Evolutionary conservation across 2,888 invertebrate genomes (phyloP).

Genomic region (Endotricha flammealis): DNA sequence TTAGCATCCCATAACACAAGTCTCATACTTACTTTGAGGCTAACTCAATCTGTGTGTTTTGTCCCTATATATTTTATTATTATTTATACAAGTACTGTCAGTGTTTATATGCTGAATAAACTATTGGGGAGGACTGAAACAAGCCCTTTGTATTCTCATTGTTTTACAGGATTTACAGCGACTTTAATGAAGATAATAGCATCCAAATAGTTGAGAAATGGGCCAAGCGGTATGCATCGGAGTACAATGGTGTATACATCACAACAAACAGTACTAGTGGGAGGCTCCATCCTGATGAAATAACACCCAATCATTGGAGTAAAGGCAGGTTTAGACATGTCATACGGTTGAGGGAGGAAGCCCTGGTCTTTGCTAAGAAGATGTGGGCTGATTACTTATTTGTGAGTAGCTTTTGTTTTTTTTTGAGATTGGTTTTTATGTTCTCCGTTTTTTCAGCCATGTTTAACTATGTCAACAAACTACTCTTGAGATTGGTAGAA

Average conservation of each 20-base stretch:
- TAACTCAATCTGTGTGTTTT: too few species aligned
- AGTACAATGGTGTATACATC: slow-evolving; percentile 85
- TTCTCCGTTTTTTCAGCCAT: too few species aligned
- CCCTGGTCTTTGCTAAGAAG: slow-evolving; percentile 83
- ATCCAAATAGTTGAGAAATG: slow-evolving; percentile 85
- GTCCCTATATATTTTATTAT: too few species aligned
- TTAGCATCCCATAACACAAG: too few species aligned
- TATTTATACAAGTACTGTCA: too few species aligned
- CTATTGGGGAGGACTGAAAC: too few species aligned
- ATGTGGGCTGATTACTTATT: slow-evolving; percentile 94
- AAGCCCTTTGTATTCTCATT: too few species aligned
- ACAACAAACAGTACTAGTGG: slow-evolving; percentile 64
- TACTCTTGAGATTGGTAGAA: too few species aligned
- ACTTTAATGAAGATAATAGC: slow-evolving; percentile 90
- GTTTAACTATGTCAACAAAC: too few species aligned
- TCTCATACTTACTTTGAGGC: too few species aligned
- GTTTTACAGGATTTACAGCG: slow-evolving; percentile 87
- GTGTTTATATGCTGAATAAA: too few species aligned
- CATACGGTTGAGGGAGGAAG: slow-evolving; percentile 87
- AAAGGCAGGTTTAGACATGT: slow-evolving; percentile 85
- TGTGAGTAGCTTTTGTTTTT: slow-evolving; percentile 76
- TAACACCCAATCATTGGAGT: slow-evolving; percentile 86
- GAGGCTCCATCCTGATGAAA: slow-evolving; percentile 75
- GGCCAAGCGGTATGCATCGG: slow-evolving; percentile 77
- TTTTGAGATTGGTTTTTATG: too few species aligned